A percentile compares a stretch with the other conserved stretches of the same genome.
Evolutionary conservation across 1,140 invertebrate genomes (phyloP).

Genomic region (Glossosoma conforme): DNA sequence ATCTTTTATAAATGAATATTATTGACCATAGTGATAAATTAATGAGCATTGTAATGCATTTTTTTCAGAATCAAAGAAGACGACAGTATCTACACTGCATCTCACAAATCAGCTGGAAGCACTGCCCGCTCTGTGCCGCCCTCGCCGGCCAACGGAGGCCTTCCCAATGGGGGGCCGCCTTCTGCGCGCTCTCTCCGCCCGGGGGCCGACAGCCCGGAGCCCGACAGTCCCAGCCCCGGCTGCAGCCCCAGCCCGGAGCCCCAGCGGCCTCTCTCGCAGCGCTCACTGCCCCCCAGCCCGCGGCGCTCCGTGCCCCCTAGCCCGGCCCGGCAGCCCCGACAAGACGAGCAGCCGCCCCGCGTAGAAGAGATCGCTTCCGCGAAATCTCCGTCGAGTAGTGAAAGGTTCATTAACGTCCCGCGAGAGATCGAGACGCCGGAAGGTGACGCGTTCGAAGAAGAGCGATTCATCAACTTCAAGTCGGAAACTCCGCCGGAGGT

Average conservation of each 20-base stretch:
- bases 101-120: too few species aligned
- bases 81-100: too few species aligned
- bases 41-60: too few species aligned
- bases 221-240: neutral
- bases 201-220: conserved; percentile 32
- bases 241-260: neutral
- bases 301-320: neutral
- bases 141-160: too few species aligned
- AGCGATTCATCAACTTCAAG: conserved; percentile 27
- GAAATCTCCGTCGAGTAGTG: conserved; percentile 7
- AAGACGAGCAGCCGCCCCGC: neutral
- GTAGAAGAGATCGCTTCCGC: neutral
- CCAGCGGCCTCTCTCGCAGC: conserved; percentile 1
- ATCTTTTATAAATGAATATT: too few species aligned
- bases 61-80: too few species aligned
- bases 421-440: conserved; percentile 10
- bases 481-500: conserved; percentile 21
- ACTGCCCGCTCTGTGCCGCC: too few species aligned
- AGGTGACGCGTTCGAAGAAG: conserved; percentile 16
- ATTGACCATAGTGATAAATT: too few species aligned
- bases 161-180: conserved; percentile 11
- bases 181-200: conserved; percentile 30
- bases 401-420: conserved; percentile 19
- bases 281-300: neutral
- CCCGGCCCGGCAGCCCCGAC: neutral